Conservation (phyloP, 2,797 vertebrate species). For the Pristis pectinata region DNA sequence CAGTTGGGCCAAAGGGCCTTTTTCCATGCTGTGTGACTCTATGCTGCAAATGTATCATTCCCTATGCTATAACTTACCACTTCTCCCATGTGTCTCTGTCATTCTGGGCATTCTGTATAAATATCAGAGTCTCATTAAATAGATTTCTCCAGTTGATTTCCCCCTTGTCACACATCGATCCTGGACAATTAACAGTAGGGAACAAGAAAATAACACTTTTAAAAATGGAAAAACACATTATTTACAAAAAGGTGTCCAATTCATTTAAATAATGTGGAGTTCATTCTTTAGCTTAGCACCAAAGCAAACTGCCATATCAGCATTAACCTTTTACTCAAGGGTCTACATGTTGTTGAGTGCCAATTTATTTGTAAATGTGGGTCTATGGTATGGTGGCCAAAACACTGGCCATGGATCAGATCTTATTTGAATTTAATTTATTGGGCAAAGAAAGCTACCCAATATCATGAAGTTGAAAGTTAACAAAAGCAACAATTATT, state of each 20-base stretch:
- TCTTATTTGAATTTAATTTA: not conserved
- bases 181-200: constrained; percentile 10
- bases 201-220: constrained; percentile 10
- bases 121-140: constrained; percentile 37
- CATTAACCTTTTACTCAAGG: not conserved
- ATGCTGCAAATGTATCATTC: not conserved
- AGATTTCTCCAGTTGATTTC: constrained; percentile 38
- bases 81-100: not conserved
- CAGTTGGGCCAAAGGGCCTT: no score
- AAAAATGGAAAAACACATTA: no score
- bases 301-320: not conserved
- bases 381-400: not conserved
- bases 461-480: not conserved
- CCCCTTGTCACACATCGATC: not conserved
- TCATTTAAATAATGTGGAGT: not conserved
- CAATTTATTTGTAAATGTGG: not conserved
- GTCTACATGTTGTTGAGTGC: not conserved
- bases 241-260: not conserved
- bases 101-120: constrained; percentile 16
- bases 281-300: not conserved
- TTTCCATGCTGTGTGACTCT: no score
- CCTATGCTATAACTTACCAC: not conserved
- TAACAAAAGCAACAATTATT: not conserved
- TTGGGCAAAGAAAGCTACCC: not conserved
- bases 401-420: not conserved